phyloP scores from a whole-genome alignment of 2,113 vertebrate species.

The Sclerurus mexicanus region DNA sequence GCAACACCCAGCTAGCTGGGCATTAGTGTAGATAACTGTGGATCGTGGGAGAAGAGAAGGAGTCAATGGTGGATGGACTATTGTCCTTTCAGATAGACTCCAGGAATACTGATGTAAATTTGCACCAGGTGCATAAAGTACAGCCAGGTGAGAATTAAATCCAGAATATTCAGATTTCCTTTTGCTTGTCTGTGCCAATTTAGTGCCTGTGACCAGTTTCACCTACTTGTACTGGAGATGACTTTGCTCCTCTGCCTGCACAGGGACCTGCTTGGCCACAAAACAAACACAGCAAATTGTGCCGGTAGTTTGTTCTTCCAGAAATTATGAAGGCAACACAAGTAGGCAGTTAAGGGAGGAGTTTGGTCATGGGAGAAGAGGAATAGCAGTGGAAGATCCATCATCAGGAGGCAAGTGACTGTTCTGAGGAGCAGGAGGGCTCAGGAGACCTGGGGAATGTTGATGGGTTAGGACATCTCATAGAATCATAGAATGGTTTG shows the following conservation, averaged over 20 bases:
- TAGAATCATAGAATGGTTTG: neutral
- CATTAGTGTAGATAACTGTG: fast-evolving
- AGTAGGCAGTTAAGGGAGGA: slow-evolving; percentile 34
- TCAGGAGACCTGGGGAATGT: neutral
- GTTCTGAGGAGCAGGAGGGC: neutral
- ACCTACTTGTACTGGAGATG: neutral
- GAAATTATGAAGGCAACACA: neutral
- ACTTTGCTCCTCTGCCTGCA: neutral
- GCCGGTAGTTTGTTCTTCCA: slow-evolving; percentile 17
- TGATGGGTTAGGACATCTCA: neutral
- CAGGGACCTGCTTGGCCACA: neutral
- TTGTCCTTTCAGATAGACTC: neutral
- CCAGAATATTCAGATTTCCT: neutral
- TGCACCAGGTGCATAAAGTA: neutral
- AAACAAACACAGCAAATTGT: neutral
- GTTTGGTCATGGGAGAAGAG: neutral
- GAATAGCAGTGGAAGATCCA: neutral
- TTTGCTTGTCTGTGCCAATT: neutral
- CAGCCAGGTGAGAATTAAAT: neutral
- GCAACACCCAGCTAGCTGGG: neutral
- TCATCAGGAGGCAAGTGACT: neutral
- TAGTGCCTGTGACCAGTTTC: neutral
- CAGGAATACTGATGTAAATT: neutral
- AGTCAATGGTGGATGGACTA: neutral
- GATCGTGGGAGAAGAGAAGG: neutral